Evolutionary conservation across 2,888 invertebrate genomes (phyloP).

Genomic region (Lepetodrilus schrolli): DNA sequence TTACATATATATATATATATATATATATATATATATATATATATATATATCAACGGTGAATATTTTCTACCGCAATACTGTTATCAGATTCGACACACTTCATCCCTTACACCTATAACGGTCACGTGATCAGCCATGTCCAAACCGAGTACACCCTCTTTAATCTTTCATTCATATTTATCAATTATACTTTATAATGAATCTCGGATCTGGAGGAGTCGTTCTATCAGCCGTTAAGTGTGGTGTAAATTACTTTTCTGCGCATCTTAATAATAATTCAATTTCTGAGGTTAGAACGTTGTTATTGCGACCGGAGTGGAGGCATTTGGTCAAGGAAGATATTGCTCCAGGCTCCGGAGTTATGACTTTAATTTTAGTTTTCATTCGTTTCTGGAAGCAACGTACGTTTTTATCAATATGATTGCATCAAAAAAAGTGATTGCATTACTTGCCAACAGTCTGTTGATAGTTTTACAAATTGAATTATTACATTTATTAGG

Average conservation of each 20-base stretch:
- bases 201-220: background rate
- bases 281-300: background rate
- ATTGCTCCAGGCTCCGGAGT: background rate
- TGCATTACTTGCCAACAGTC: background rate
- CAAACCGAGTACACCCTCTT: background rate
- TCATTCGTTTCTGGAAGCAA: background rate
- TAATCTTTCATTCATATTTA: conserved; percentile 15
- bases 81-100: too few relatives aligned
- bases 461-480: background rate
- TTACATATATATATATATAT: too few relatives aligned
- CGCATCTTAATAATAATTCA: background rate
- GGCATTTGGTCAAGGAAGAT: background rate
- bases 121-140: background rate
- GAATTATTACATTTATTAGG: background rate
- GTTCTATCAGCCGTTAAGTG: background rate
- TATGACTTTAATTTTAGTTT: background rate
- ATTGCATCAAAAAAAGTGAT: background rate
- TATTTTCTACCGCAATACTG: too few relatives aligned
- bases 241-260: background rate
- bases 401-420: background rate
- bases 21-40: too few relatives aligned
- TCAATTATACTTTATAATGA: conserved; percentile 21
- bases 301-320: background rate
- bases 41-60: too few relatives aligned
- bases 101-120: background rate